A percentile compares a stretch with the other conserved stretches of the same genome.
Evolutionary conservation across 1,140 invertebrate genomes (phyloP).

Genomic region (Brachionus sp.): DNA sequence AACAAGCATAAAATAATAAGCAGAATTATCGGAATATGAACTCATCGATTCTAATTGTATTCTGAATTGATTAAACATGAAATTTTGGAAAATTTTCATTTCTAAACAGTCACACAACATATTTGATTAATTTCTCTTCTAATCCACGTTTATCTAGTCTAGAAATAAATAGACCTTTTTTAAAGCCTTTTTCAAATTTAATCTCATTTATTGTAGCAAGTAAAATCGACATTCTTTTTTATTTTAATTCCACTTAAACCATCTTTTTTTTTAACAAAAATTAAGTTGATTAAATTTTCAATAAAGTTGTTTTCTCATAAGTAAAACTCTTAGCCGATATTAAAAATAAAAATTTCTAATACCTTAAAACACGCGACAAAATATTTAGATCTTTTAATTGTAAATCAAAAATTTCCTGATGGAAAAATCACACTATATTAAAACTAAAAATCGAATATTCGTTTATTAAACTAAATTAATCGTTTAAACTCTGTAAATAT

Average conservation of each 20-base stretch:
- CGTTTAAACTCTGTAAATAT: not conserved
- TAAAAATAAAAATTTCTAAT: not conserved
- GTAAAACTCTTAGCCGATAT: not conserved
- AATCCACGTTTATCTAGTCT: not conserved
- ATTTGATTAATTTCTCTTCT: not conserved
- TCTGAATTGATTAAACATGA: not conserved
- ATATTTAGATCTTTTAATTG: not conserved
- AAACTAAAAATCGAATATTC: not conserved
- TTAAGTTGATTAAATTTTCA: constrained; percentile 20
- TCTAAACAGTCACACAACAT: not conserved
- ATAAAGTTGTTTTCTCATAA: not conserved
- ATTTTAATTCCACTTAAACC: not conserved
- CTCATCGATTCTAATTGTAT: constrained; percentile 8
- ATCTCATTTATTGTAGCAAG: not conserved
- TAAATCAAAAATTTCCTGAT: not conserved
- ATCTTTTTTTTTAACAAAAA: not conserved
- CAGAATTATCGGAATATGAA: not conserved
- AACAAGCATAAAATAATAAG: not conserved
- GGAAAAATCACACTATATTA: not conserved
- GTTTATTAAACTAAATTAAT: not conserved
- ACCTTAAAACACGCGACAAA: not conserved
- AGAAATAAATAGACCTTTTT: not conserved
- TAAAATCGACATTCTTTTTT: not conserved
- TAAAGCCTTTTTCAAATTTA: not conserved
- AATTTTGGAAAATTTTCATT: not conserved